Conservation (phyloP, 2,888 invertebrate species). For the Lamellibrachia satsuma region DNA sequence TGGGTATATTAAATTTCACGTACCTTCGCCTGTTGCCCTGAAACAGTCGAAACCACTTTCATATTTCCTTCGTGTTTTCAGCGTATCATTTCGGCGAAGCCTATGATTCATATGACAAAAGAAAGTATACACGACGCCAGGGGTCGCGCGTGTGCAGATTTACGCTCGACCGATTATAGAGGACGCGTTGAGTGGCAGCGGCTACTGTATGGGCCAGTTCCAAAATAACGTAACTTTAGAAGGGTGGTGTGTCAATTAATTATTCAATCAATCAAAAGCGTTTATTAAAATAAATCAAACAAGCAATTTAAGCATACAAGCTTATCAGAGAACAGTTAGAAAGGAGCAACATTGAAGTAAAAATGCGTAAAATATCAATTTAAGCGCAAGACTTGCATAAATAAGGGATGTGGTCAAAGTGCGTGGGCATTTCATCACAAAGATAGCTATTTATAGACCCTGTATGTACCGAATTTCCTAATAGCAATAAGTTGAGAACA, state of each 20-base stretch:
- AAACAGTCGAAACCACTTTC: background rate
- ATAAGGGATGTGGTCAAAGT: too few relatives aligned
- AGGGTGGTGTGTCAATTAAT: background rate
- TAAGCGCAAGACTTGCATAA: too few relatives aligned
- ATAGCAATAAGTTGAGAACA: too few relatives aligned
- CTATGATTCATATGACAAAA: slow-evolving; percentile 12
- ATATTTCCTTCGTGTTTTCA: background rate
- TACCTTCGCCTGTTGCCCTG: background rate
- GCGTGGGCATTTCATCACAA: too few relatives aligned
- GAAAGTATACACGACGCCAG: slow-evolving; percentile 17
- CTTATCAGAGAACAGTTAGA: too few relatives aligned
- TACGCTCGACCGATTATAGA: slow-evolving; percentile 3
- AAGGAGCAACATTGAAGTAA: too few relatives aligned
- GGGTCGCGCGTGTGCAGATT: background rate
- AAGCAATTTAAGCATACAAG: too few relatives aligned
- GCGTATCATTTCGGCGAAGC: slow-evolving; percentile 1
- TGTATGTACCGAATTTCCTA: too few relatives aligned
- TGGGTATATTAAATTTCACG: background rate
- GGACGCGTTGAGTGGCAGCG: background rate
- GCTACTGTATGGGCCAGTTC: background rate
- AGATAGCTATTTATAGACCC: too few relatives aligned
- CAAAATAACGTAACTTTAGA: background rate
- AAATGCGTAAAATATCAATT: too few relatives aligned
- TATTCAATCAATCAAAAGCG: background rate
- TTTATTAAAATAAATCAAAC: too few relatives aligned